These are phyloP conservation scores for Scylla paramamosain DNA, from an alignment of 1,140 invertebrate genomes.

Conservation along the genomic window DNA sequence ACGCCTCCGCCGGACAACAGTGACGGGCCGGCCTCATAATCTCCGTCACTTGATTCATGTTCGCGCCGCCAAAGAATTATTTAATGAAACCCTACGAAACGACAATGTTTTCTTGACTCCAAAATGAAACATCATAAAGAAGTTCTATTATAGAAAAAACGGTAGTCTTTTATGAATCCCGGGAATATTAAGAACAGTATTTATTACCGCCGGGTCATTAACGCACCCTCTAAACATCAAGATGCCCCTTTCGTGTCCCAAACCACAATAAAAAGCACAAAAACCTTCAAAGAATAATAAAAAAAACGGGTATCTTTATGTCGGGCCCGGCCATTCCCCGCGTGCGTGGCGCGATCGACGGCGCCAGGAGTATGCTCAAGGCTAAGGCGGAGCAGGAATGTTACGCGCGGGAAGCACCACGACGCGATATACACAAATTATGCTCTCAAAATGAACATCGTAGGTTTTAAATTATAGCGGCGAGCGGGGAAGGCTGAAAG, in stretches of 20 bases:
- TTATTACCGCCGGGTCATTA: background rate
- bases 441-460: constrained; percentile 22
- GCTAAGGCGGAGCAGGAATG: constrained; percentile 10
- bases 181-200: constrained; percentile 1
- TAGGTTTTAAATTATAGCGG: constrained; percentile 5
- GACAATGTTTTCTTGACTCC: background rate
- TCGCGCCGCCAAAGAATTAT: background rate
- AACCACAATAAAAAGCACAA: background rate
- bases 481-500: constrained; percentile 6
- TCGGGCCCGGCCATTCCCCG: background rate
- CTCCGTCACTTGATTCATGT: background rate
- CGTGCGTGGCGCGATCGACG: background rate
- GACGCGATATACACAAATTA: constrained; percentile 23
- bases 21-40: background rate
- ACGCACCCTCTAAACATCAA: background rate
- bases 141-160: background rate
- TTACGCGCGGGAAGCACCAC: constrained; percentile 16
- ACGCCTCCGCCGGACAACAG: background rate
- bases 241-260: background rate
- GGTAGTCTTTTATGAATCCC: background rate
- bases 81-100: background rate
- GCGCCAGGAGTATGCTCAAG: background rate
- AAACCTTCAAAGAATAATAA: background rate
- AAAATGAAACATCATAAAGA: background rate
- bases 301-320: background rate